Evolutionary conservation across 2,888 invertebrate species (phyloP).

Genomic region (Ceraclea dissimilis): DNA sequence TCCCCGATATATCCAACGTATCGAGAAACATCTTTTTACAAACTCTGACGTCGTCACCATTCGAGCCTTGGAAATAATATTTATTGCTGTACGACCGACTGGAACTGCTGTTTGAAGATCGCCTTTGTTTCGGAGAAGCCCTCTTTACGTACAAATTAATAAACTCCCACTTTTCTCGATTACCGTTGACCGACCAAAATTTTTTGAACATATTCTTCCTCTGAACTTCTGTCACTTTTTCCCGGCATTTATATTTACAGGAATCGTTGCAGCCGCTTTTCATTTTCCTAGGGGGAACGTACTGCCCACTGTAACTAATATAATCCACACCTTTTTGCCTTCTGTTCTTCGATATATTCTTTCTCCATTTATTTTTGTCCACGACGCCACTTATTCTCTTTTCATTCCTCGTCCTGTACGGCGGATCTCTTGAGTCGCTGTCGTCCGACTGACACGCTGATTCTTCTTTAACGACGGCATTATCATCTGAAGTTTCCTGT

Average conservation of each 20-base stretch:
- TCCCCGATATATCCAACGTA: neutral
- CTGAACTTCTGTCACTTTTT: neutral
- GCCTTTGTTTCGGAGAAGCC: neutral
- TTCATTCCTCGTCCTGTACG: neutral
- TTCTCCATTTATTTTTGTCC: neutral
- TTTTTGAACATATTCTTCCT: neutral
- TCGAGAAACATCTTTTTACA: neutral
- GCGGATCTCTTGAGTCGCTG: neutral
- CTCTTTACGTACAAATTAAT: neutral
- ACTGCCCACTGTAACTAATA: neutral
- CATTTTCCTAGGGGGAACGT: neutral
- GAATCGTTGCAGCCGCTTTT: neutral
- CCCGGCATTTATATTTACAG: neutral
- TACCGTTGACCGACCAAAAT: neutral
- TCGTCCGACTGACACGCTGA: neutral
- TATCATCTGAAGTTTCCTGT: neutral
- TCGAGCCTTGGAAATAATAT: neutral
- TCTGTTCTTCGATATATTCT: neutral
- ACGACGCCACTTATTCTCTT: neutral
- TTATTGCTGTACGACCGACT: neutral
- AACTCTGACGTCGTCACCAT: neutral
- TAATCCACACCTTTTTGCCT: neutral
- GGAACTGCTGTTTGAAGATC: neutral
- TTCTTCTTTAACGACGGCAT: neutral
- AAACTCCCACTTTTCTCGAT: neutral